These are phyloP conservation scores for Thunnus albacares DNA, from an alignment of 2,797 vertebrate genomes.

Conservation along the genomic window DNA sequence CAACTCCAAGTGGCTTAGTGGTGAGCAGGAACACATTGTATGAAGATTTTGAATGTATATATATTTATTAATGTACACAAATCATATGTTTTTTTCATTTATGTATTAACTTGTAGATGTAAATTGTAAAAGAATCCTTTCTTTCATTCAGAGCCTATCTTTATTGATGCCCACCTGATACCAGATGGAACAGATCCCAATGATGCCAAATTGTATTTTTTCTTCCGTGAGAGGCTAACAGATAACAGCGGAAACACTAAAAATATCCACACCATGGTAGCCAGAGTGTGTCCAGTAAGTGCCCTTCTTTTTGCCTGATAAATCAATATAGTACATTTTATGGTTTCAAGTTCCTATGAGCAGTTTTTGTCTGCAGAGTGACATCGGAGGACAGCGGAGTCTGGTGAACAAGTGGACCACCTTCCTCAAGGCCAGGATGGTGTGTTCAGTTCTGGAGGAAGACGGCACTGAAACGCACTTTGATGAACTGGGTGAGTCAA, in stretches of 20 bases:
- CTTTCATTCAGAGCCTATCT: constrained; percentile 91
- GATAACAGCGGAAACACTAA: constrained; percentile 96
- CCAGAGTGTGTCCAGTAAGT: constrained; percentile 97
- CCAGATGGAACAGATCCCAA: constrained; percentile 96
- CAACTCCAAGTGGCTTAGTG: constrained; percentile 99
- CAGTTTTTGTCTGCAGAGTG: constrained; percentile 83
- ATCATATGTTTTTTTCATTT: not conserved
- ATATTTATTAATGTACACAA: not conserved
- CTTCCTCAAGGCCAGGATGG: constrained; percentile 95
- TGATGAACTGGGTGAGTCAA: constrained; percentile 92
- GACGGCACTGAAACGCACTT: constrained; percentile 98
- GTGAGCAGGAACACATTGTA: constrained; percentile 79
- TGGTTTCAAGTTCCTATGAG: constrained; percentile 5
- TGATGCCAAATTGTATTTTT: constrained; percentile 96
- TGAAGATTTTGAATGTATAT: not conserved
- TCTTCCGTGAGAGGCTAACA: constrained; percentile 95
- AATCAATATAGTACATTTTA: not conserved
- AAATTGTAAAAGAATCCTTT: not conserved
- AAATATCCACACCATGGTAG: constrained; percentile 97
- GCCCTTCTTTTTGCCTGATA: not conserved
- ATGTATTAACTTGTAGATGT: not conserved
- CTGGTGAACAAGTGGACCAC: constrained; percentile 99
- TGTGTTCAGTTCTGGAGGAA: constrained; percentile 96
- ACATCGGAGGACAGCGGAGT: constrained; percentile 96
- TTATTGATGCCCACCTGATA: constrained; percentile 96